Evolutionary conservation across 37 sponge, comb jelly and placozoan genomes (phyloP).

Genomic region (Cladorhizidae sp.): DNA sequence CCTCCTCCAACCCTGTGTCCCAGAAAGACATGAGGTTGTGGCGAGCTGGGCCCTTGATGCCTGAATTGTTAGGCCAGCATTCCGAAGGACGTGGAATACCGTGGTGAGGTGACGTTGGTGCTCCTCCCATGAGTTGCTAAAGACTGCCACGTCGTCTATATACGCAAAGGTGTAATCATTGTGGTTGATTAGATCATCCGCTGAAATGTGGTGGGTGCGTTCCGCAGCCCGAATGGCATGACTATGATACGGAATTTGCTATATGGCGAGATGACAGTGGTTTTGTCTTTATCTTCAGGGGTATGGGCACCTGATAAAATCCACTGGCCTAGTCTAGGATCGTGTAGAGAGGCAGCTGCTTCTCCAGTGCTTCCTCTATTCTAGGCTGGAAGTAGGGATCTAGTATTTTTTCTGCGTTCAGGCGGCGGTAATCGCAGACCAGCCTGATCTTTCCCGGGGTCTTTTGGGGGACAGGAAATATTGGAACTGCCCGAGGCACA

Average conservation of each 20-base stretch:
- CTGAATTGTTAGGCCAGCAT: slow-evolving; percentile 36
- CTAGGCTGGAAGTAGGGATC: slow-evolving; percentile 21
- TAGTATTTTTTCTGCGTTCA: background rate
- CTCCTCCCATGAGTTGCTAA: slow-evolving; percentile 34
- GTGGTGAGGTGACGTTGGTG: slow-evolving; percentile 26
- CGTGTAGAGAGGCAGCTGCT: background rate
- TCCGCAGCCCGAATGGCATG: slow-evolving; percentile 67
- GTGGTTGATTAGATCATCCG: slow-evolving; percentile 19
- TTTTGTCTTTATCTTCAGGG: slow-evolving; percentile 14
- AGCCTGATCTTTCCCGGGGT: background rate
- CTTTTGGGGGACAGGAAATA: slow-evolving; percentile 5
- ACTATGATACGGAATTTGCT: slow-evolving; percentile 48
- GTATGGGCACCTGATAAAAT: slow-evolving; percentile 8
- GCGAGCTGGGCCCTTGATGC: slow-evolving; percentile 30
- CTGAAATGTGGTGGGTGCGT: slow-evolving; percentile 70
- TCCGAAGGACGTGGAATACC: slow-evolving; percentile 5
- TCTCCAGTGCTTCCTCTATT: background rate
- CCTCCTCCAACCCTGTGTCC: slow-evolving; percentile 37
- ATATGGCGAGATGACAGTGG: slow-evolving; percentile 50
- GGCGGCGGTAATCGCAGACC: background rate
- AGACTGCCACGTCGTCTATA: slow-evolving; percentile 43
- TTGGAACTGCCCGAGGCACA: background rate
- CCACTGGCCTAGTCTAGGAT: slow-evolving; percentile 14
- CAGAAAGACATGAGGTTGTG: background rate
- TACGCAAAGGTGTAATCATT: slow-evolving; percentile 20